Percentiles rank a stretch among this genome's conserved stretches.
Conservation (phyloP, 2,113 vertebrate species). For the Scomber scombrus region DNA sequence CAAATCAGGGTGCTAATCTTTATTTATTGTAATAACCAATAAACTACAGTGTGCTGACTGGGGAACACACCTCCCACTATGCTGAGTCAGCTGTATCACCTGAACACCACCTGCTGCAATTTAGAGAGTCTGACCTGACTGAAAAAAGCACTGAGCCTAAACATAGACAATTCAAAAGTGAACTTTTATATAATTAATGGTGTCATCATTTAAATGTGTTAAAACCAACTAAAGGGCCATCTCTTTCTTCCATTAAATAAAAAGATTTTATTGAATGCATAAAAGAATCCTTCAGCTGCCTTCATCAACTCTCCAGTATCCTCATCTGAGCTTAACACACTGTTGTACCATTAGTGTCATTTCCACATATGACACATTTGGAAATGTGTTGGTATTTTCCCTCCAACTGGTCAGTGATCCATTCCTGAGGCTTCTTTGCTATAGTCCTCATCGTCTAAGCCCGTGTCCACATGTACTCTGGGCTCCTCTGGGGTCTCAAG, state of each 20-base stretch:
- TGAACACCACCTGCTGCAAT: not conserved
- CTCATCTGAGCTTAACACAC: not conserved
- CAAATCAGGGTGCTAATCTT: too few relatives aligned
- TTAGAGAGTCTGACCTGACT: too few relatives aligned
- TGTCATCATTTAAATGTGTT: not conserved
- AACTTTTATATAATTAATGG: too few relatives aligned
- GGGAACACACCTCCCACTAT: too few relatives aligned
- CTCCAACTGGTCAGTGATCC: not conserved
- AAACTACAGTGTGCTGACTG: too few relatives aligned
- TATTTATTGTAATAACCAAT: too few relatives aligned
- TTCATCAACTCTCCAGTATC: not conserved
- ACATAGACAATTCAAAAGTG: too few relatives aligned
- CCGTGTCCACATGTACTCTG: not conserved
- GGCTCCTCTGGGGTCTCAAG: not conserved
- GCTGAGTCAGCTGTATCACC: not conserved
- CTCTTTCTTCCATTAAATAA: too few relatives aligned
- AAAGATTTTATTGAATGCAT: not conserved
- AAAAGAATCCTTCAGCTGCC: not conserved
- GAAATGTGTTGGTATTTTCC: not conserved
- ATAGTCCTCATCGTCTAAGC: constrained; percentile 48
- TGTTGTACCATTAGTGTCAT: too few relatives aligned
- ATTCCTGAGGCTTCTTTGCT: constrained; percentile 33
- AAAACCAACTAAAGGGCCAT: too few relatives aligned
- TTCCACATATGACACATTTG: not conserved
- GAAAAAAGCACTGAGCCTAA: too few relatives aligned